phyloP scores from a whole-genome alignment of 2,113 vertebrate genomes.

The Madoqua kirkii region DNA sequence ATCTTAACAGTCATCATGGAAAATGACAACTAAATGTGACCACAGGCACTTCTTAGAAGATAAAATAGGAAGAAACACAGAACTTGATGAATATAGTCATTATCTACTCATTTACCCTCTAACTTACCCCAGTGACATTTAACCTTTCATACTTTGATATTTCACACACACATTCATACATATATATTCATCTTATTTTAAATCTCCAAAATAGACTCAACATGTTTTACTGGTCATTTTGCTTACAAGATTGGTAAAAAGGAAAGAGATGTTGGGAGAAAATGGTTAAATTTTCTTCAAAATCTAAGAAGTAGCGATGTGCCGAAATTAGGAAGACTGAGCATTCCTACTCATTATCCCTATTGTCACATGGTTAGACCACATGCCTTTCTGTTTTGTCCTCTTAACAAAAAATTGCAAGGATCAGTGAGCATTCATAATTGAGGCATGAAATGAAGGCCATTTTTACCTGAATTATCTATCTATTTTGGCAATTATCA shows the following conservation, averaged over 20 bases:
- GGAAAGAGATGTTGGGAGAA: neutral
- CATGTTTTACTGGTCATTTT: neutral
- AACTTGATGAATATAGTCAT: neutral
- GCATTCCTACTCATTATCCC: neutral
- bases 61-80: neutral
- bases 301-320: neutral
- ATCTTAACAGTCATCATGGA: neutral
- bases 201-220: neutral
- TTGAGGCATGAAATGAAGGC: neutral
- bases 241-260: neutral
- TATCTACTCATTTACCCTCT: neutral
- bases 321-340: neutral
- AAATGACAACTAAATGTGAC: neutral
- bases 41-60: neutral
- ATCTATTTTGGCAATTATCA: neutral
- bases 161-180: neutral
- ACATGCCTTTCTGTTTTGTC: neutral
- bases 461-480: slow-evolving; percentile 23
- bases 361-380: neutral
- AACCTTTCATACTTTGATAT: neutral
- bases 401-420: neutral
- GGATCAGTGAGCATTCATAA: neutral
- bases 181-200: neutral
- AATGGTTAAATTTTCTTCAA: neutral
- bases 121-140: neutral